A percentile compares a stretch with the other conserved stretches of the same genome.
phyloP scores from a whole-genome alignment of 2,113 vertebrate genomes.

The Meriones unguiculatus region DNA sequence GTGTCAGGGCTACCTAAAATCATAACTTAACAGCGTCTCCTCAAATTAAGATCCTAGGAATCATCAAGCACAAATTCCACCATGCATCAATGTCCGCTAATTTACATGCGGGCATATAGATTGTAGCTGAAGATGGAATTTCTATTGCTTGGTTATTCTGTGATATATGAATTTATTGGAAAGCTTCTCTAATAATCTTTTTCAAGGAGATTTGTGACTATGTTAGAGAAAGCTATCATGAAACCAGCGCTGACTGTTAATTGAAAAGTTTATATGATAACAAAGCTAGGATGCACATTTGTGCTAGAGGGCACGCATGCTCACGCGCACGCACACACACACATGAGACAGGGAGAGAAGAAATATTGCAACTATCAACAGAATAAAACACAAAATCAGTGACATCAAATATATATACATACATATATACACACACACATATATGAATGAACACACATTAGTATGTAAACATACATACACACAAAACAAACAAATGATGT shows the following conservation, averaged over 20 bases:
- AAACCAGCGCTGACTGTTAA: neutral
- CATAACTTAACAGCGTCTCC: neutral
- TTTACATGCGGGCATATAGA: neutral
- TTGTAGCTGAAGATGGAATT: neutral
- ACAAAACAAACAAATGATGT: neutral
- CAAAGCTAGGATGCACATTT: neutral
- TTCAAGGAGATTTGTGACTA: neutral
- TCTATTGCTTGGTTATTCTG: neutral
- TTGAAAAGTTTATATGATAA: neutral
- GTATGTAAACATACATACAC: neutral
- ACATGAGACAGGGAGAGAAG: neutral
- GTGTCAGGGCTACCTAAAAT: neutral
- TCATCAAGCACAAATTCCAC: neutral
- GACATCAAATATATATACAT: neutral
- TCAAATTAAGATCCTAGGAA: neutral
- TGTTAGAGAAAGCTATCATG: neutral
- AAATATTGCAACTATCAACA: neutral
- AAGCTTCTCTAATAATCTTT: neutral
- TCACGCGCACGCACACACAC: neutral
- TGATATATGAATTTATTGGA: neutral
- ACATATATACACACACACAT: neutral
- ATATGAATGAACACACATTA: neutral
- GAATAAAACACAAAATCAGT: neutral
- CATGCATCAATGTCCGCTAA: neutral
- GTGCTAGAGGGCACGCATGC: no score